A percentile compares a stretch with the other conserved stretches of the same genome.
Evolutionary conservation across 2,113 vertebrate species (phyloP).

Genomic region (Columbina picui): DNA sequence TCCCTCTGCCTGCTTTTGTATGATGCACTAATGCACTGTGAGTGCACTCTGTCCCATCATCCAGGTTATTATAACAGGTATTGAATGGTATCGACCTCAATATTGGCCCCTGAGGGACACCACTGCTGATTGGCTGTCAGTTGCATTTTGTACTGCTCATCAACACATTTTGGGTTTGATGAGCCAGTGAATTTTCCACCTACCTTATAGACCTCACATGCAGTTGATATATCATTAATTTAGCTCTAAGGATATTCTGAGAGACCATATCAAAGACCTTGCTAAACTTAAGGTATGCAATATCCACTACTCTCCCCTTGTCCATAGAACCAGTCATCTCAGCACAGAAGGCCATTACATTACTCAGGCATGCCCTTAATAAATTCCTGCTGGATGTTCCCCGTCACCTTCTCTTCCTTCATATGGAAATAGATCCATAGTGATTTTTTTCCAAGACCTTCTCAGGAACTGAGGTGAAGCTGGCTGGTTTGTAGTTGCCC

Average conservation of each 20-base stretch:
- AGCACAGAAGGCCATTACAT: neutral
- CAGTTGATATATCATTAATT: neutral
- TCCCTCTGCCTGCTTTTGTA: neutral
- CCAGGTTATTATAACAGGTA: neutral
- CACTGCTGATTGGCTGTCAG: neutral
- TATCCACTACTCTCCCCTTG: neutral
- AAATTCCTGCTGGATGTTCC: neutral
- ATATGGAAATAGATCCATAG: neutral
- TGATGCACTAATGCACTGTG: neutral
- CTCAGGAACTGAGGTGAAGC: neutral
- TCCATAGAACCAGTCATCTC: neutral
- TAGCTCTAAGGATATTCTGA: neutral
- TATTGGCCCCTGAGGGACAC: neutral
- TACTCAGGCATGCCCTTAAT: neutral
- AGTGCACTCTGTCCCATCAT: neutral
- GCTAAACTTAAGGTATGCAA: neutral
- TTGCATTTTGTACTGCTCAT: neutral
- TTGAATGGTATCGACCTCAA: neutral
- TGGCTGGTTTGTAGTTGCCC: neutral
- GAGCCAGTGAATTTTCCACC: neutral
- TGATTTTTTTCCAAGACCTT: neutral
- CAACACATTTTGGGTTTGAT: neutral
- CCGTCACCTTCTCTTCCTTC: neutral
- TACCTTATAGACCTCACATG: neutral
- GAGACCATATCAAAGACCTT: neutral